These are phyloP conservation scores for Lasioglossum marginatum DNA, from an alignment of 2,888 invertebrate species.

Conservation along the genomic window DNA sequence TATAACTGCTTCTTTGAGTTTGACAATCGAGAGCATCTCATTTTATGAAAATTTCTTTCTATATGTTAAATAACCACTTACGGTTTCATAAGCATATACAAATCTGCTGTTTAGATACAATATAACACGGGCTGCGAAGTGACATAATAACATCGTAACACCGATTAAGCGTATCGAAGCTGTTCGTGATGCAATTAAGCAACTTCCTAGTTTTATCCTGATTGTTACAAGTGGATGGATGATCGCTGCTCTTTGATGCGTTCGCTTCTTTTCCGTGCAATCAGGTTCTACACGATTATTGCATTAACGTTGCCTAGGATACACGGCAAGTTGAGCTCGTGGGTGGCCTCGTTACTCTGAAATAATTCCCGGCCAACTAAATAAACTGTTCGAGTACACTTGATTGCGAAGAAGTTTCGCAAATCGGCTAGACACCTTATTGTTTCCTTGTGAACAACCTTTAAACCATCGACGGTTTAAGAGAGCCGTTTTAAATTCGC, in stretches of 20 bases:
- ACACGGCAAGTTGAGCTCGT: constrained; percentile 43
- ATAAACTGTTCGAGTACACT: constrained; percentile 46
- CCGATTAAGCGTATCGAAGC: not conserved
- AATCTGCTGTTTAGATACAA: not conserved
- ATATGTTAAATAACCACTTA: not conserved
- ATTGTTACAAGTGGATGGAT: constrained; percentile 38
- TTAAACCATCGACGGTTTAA: constrained; percentile 39
- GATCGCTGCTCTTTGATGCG: constrained; percentile 34
- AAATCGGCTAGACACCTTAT: constrained; percentile 55
- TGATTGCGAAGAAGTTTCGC: constrained; percentile 60
- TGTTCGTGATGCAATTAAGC: constrained; percentile 34
- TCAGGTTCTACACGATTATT: constrained; percentile 50
- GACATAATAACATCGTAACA: not conserved
- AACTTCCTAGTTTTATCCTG: constrained; percentile 36
- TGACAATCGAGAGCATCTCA: no score
- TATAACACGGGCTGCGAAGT: not conserved
- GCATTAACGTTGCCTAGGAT: constrained; percentile 49
- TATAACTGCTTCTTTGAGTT: no score
- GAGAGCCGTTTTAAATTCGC: constrained; percentile 39
- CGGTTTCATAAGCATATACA: not conserved
- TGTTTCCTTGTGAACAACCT: constrained; percentile 63
- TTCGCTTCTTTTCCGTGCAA: constrained; percentile 27
- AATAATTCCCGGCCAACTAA: constrained; percentile 58
- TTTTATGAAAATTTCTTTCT: no score
- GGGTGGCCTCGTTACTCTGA: constrained; percentile 62